Evolutionary conservation across 1,140 invertebrate species (phyloP), one percentile per base, ranked within the genome.

Genomic region (Manduca sexta): DNA sequence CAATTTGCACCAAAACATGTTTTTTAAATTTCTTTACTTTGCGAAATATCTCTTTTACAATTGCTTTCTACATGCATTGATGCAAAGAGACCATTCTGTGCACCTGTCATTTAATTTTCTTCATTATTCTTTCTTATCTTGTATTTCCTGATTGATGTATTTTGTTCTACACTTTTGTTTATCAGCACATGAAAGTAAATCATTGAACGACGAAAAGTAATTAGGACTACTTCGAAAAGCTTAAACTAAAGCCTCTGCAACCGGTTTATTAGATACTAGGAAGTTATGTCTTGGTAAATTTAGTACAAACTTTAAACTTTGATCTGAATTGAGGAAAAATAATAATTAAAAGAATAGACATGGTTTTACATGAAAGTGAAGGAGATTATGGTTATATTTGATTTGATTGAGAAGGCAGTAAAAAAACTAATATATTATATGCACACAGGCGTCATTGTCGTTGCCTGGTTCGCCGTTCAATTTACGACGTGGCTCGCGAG

Each of bases 381-480:
- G 4, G 33, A 35, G 13, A 35, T 35, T 5, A 35, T n/a, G n/a
- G 1, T 11, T 11, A 14, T 35, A n/a, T 35, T 14, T 35, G 33
- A 35, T 43, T 14, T 43, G 7, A 31, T 13, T 14, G 30, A 14
- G 2, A 31, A 10, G 12, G 5, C 15, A 40, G 38, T 11, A 17
- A 11, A 17, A 1, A 12, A 39, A n/a, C 15, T 40, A 17, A 17
- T 16, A 8, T 40, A 8, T 40, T 16, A 40, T 44, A 45, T 53
- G 45, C 16, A 13, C 69, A 77, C 93, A 98, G 96, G 93, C 95
- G 65, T 98, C 96, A 87, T 89, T 98, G 68, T 98, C 96, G 87
- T 91, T 99, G 70, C 97, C 97, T 58, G 97, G 97, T 60, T 98
- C 97, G 60, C 97, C 97, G 56, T 98, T 97, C 91, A 95, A 95